phyloP scores from a whole-genome alignment of 1,140 invertebrate species.

The Dufourea novaeangliae region DNA sequence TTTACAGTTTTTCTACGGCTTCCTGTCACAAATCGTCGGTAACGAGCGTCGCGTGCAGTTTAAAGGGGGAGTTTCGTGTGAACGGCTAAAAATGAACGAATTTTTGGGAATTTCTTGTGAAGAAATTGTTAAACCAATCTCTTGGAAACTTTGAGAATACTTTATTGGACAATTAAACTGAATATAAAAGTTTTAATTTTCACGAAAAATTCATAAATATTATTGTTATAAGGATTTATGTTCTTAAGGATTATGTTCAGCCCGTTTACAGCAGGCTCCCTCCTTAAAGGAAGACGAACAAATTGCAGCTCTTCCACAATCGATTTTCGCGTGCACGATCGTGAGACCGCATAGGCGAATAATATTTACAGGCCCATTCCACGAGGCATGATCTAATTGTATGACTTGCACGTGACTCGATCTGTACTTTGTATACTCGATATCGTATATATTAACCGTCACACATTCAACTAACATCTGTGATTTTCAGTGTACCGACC shows the following conservation, averaged over 20 bases:
- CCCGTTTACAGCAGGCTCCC: too few relatives aligned
- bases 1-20: not conserved
- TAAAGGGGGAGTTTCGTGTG: too few relatives aligned
- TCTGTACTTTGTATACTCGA: conserved; percentile 40
- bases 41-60: too few relatives aligned
- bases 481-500: conserved; percentile 41
- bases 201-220: too few relatives aligned
- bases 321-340: conserved; percentile 17
- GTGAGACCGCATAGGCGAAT: conserved; percentile 20
- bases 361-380: conserved; percentile 29
- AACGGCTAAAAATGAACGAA: too few relatives aligned
- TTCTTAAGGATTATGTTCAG: too few relatives aligned
- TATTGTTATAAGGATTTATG: too few relatives aligned
- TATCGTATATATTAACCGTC: conserved; percentile 33
- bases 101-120: too few relatives aligned
- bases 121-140: too few relatives aligned
- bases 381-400: conserved; percentile 59
- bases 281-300: not conserved
- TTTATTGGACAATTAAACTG: too few relatives aligned
- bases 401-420: conserved; percentile 54
- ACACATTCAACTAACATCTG: conserved; percentile 44
- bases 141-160: too few relatives aligned
- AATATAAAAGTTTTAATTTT: too few relatives aligned
- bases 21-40: not conserved
- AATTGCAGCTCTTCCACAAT: not conserved